These are phyloP conservation scores for Adelges cooleyi DNA, from an alignment of 1,140 invertebrate genomes.

Conservation along the genomic window DNA sequence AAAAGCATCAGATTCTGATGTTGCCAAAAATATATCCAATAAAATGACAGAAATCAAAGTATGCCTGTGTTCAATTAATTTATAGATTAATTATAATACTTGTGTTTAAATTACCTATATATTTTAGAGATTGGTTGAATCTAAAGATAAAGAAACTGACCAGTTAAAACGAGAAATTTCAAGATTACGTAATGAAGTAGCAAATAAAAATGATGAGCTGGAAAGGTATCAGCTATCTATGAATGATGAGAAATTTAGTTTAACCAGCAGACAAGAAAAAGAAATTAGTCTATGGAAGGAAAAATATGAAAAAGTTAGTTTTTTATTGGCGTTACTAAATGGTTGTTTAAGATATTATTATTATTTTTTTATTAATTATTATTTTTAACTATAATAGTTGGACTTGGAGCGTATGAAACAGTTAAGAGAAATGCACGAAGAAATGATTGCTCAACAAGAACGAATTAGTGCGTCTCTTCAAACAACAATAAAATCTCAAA, in stretches of 20 bases:
- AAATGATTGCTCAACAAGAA: constrained; percentile 23
- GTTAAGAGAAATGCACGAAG: constrained; percentile 15
- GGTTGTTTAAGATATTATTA: not conserved
- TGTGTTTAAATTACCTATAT: too few relatives aligned
- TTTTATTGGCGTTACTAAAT: not conserved
- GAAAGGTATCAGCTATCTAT: constrained; percentile 3
- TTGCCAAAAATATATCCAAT: constrained; percentile 15
- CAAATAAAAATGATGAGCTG: not conserved
- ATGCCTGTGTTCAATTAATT: too few relatives aligned
- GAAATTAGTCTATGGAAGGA: constrained; percentile 3
- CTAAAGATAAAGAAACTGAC: constrained; percentile 18
- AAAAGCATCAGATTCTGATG: constrained; percentile 18
- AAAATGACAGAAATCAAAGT: constrained; percentile 17
- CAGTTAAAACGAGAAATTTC: constrained; percentile 2
- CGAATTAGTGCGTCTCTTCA: constrained; percentile 2
- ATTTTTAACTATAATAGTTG: not conserved
- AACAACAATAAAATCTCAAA: constrained; percentile 18
- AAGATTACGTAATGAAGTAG: constrained; percentile 1
- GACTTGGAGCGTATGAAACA: constrained; percentile 24
- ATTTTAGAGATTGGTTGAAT: constrained; percentile 5
- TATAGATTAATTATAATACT: too few relatives aligned
- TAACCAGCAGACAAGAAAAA: constrained; percentile 9
- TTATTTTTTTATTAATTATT: not conserved
- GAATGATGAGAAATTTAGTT: constrained; percentile 11
- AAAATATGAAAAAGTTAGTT: constrained; percentile 27